phyloP scores from a whole-genome alignment of 2,797 vertebrate species.

The Salmo trutta region DNA sequence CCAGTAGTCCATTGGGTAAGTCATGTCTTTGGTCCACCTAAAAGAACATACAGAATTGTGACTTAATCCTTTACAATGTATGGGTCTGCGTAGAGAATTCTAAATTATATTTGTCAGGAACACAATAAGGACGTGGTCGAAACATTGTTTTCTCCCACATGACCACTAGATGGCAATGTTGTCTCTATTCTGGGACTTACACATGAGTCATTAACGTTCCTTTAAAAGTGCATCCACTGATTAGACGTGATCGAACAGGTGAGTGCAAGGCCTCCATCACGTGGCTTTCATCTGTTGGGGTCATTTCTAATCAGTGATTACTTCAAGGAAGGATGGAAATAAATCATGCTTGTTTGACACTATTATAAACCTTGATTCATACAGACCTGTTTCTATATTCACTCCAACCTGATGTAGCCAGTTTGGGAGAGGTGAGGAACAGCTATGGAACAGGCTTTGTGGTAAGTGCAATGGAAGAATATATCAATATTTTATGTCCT shows the following conservation, averaged over 20 bases:
- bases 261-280: neutral
- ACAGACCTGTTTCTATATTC: neutral
- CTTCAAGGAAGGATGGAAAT: too few relatives aligned
- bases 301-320: too few relatives aligned
- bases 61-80: too few relatives aligned
- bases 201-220: neutral
- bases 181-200: neutral
- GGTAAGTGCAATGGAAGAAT: neutral
- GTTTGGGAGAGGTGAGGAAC: neutral
- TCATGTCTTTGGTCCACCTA: too few relatives aligned
- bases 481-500: neutral
- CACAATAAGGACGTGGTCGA: too few relatives aligned
- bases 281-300: too few relatives aligned
- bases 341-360: neutral
- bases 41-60: too few relatives aligned
- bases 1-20: too few relatives aligned
- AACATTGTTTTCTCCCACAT: neutral
- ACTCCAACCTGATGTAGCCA: neutral
- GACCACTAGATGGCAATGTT: neutral
- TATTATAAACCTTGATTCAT: neutral
- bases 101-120: too few relatives aligned
- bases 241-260: too few relatives aligned
- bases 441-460: neutral
- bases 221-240: too few relatives aligned
- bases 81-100: too few relatives aligned